phyloP scores from a whole-genome alignment of 2,888 invertebrate genomes.

The Mellilla xanthometata region DNA sequence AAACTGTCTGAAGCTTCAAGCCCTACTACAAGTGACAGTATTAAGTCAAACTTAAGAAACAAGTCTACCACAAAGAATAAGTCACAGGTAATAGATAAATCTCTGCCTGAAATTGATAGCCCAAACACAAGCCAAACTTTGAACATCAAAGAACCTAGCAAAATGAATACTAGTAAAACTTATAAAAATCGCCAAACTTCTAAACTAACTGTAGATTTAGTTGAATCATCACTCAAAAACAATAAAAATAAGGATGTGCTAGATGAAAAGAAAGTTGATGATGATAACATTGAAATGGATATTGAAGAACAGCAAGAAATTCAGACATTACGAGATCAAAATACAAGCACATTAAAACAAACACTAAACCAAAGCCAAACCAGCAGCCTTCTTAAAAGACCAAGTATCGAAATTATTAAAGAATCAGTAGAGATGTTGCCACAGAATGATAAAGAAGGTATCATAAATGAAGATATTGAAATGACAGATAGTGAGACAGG shows the following conservation, averaged over 20 bases:
- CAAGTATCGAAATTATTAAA: too few relatives aligned
- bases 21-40: not conserved
- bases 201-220: constrained; percentile 12
- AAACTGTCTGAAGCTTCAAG: constrained; percentile 40
- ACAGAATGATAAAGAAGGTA: too few relatives aligned
- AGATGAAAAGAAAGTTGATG: not conserved
- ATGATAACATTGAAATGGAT: not conserved
- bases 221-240: not conserved
- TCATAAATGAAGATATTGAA: too few relatives aligned
- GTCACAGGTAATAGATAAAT: not conserved
- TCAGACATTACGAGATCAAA: constrained; percentile 14
- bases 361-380: not conserved
- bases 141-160: not conserved
- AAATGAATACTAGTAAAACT: not conserved
- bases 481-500: too few relatives aligned
- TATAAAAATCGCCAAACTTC: constrained; percentile 7
- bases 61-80: not conserved
- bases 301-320: constrained; percentile 9
- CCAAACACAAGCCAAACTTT: too few relatives aligned
- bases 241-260: not conserved
- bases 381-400: too few relatives aligned
- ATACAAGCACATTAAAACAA: constrained; percentile 7
- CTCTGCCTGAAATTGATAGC: constrained; percentile 3
- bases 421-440: too few relatives aligned
- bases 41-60: not conserved